Evolutionary conservation across 2,113 vertebrate species (phyloP), one percentile per base, ranked within the genome.

Genomic region (Psittacula cyanocephala): DNA sequence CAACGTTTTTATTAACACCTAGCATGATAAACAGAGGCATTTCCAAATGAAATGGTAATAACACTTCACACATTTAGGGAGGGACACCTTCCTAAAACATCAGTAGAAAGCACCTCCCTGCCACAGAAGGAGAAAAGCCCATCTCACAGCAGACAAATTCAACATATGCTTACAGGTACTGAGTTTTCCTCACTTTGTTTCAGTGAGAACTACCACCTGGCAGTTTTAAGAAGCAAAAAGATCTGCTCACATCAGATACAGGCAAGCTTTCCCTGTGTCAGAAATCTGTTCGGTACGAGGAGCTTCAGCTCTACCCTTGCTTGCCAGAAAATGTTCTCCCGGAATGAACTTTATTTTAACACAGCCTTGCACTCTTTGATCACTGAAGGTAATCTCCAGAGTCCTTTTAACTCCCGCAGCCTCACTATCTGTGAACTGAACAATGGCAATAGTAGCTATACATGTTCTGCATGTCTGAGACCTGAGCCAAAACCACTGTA

Each of bases 371-470:
- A 2, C 39, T 39, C 93, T 95, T 93, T 93, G 93, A 95, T 94
- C 91, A 44, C 53, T 59, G 89, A 50, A 86, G 79, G 87, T 17
- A 16, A 93, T 87, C 95, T 94, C 81, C 89, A 93, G 93, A 80
- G 91, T 27, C 63, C 33, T 84, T 87, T 78, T 23, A 75, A 44
- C 44, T 39, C 7, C 46, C 0, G 7, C 88, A 86, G 86, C 43
- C 93, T 37, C 83, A 60, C 68, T 64, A 80, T 4, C 77, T 41
- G 83, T 27, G 47, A 88, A 55, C 82, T 12, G 78, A 85, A 29
- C 70, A 95, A 87, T 25, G 68, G 76, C 44, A 44, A 15, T 7
- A 33, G 79, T 2, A 76, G 65, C 63, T 76, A 0, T 47, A 15
- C 44, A 70, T 79, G 47, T 44, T 43, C 78, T 35, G 70, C 37